These are phyloP conservation scores for Brachyptera risi DNA, from an alignment of 2,888 invertebrate genomes.

Conservation along the genomic window DNA sequence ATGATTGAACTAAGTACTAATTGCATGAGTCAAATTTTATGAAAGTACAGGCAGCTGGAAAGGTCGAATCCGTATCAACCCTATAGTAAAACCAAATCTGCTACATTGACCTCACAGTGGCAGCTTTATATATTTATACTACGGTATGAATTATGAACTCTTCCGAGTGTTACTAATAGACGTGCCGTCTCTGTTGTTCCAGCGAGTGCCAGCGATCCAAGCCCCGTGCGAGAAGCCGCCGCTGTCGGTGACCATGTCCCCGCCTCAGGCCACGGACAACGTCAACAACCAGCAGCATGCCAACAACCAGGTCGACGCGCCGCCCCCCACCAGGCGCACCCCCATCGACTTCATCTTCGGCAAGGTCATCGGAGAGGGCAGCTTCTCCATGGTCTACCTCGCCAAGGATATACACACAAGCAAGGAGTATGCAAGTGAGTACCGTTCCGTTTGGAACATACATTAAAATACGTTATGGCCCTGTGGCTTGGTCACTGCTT, in stretches of 20 bases:
- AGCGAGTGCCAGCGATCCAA: constrained; percentile 8
- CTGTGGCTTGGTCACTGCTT: too few relatives aligned
- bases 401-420: constrained; percentile 87
- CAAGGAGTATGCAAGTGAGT: constrained; percentile 93
- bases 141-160: too few relatives aligned
- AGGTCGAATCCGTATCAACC: too few relatives aligned
- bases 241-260: constrained; percentile 23
- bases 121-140: too few relatives aligned
- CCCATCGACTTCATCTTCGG: constrained; percentile 93
- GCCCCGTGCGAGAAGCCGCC: constrained; percentile 6
- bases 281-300: background rate
- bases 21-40: too few relatives aligned
- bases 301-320: constrained; percentile 16
- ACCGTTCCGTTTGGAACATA: too few relatives aligned
- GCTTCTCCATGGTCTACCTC: constrained; percentile 92
- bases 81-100: too few relatives aligned
- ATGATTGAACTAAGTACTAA: too few relatives aligned
- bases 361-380: constrained; percentile 93
- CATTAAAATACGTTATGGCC: too few relatives aligned
- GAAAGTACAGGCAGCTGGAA: too few relatives aligned
- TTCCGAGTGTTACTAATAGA: background rate
- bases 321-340: constrained; percentile 58
- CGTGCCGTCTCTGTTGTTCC: background rate
- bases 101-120: too few relatives aligned
- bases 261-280: constrained; percentile 41